Conservation (phyloP, 2,113 vertebrate species). For the Hemiscyllium ocellatum region DNA sequence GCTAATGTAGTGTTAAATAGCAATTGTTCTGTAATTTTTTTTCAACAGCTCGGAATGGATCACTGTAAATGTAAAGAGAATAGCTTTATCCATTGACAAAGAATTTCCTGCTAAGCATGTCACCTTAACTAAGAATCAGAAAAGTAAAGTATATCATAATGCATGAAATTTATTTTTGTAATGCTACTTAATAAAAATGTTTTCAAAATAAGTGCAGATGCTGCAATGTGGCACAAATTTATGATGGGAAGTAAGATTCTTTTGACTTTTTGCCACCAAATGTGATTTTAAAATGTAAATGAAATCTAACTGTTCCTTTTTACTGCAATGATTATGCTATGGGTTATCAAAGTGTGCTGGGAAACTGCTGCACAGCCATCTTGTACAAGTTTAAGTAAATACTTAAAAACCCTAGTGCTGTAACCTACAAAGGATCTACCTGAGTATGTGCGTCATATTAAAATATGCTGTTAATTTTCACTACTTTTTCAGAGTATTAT, state of each 20-base stretch:
- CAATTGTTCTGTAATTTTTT: conserved; percentile 35
- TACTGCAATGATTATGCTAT: background rate
- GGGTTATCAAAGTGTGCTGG: background rate
- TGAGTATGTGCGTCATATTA: background rate
- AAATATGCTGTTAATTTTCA: conserved; percentile 13
- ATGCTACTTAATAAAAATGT: background rate
- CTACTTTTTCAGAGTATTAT: background rate
- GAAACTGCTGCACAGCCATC: conserved; percentile 11
- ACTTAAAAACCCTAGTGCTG: background rate
- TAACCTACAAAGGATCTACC: background rate
- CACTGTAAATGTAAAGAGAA: background rate
- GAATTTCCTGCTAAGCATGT: background rate
- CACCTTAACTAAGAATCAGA: conserved; percentile 10
- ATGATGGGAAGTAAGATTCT: background rate
- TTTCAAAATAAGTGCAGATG: background rate
- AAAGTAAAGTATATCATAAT: conserved; percentile 2
- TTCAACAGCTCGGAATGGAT: background rate
- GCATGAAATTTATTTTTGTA: background rate
- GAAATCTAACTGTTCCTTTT: background rate
- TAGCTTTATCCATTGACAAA: background rate
- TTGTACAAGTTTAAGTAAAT: conserved; percentile 26
- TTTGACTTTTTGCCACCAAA: background rate
- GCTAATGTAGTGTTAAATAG: conserved; percentile 33
- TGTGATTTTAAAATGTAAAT: background rate
- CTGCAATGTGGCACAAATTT: background rate